These are phyloP conservation scores for Scaptomyza polygonia DNA, from an alignment of 2,888 invertebrate genomes.

Conservation along the genomic window DNA sequence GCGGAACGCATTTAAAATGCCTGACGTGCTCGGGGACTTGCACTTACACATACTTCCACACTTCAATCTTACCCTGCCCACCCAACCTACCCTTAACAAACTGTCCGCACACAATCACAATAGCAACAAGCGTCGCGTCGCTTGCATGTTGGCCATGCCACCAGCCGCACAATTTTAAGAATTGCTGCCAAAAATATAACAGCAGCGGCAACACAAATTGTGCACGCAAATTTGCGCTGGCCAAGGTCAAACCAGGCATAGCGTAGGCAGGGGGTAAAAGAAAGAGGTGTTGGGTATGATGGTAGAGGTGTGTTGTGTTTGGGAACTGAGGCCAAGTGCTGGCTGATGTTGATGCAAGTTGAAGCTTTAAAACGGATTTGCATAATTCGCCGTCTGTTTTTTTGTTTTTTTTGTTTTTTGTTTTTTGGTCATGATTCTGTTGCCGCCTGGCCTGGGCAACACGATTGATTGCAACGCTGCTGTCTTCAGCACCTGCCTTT, in stretches of 20 bases:
- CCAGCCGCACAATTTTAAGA: slow-evolving; percentile 51
- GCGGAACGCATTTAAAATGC: slow-evolving; percentile 61
- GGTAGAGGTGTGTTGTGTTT: background rate
- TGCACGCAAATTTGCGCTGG: slow-evolving; percentile 63
- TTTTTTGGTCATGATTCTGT: slow-evolving; percentile 45
- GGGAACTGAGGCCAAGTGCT: slow-evolving; percentile 2
- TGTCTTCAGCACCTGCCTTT: slow-evolving; percentile 22
- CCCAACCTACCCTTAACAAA: background rate
- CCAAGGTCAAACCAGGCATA: slow-evolving; percentile 60
- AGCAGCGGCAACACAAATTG: slow-evolving; percentile 59
- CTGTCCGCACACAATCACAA: slow-evolving; percentile 20
- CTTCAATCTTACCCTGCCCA: no score
- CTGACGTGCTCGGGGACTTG: slow-evolving; percentile 41
- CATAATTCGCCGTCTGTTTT: slow-evolving; percentile 56
- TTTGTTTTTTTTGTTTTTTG: no score
- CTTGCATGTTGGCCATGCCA: slow-evolving; percentile 58
- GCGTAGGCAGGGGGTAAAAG: no score
- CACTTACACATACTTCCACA: background rate
- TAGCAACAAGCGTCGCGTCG: slow-evolving; percentile 46
- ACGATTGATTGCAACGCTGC: slow-evolving; percentile 56
- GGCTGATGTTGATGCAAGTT: slow-evolving; percentile 12
- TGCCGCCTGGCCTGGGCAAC: slow-evolving; percentile 16
- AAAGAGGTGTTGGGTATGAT: no score
- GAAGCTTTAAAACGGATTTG: slow-evolving; percentile 50
- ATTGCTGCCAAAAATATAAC: slow-evolving; percentile 65